Conservation (phyloP, 2,888 invertebrate species). For the Hedya salicella region DNA sequence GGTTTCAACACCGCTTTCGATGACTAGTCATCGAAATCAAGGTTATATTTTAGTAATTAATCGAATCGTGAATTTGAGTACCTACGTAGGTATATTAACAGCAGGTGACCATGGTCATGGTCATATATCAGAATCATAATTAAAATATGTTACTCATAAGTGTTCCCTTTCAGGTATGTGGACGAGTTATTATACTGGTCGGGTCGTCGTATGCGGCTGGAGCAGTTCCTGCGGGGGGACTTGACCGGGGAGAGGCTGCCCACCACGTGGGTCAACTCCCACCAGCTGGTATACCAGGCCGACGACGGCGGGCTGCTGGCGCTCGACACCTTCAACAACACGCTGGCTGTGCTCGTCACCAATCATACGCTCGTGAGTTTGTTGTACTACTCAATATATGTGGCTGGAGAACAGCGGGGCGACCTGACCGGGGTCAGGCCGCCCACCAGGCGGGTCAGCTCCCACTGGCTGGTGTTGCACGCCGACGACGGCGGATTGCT, state of each 20-base stretch:
- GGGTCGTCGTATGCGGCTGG: constrained; percentile 93
- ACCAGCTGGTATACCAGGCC: constrained; percentile 93
- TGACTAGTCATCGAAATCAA: too few species aligned
- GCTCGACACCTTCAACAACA: constrained; percentile 91
- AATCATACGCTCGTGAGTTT: constrained; percentile 93
- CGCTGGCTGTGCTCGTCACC: constrained; percentile 91
- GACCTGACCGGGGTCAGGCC: constrained; percentile 89
- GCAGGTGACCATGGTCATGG: too few species aligned
- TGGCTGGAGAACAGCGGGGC: constrained; percentile 93
- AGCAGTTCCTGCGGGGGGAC: constrained; percentile 93
- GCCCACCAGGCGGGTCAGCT: constrained; percentile 92
- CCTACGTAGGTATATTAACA: too few species aligned
- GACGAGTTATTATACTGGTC: constrained; percentile 96
- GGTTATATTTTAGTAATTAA: too few species aligned
- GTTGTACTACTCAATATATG: constrained; percentile 72
- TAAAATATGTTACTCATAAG: not conserved
- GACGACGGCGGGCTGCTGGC: constrained; percentile 94
- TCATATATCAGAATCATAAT: too few species aligned
- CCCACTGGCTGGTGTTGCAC: constrained; percentile 93
- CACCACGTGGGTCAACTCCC: constrained; percentile 92
- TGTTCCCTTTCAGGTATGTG: constrained; percentile 86
- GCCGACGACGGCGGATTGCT: constrained; percentile 94
- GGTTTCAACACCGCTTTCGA: too few species aligned
- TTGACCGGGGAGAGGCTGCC: constrained; percentile 89
- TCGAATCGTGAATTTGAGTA: too few species aligned